Conservation (phyloP, 2,888 invertebrate species). For the Cecidostiba fungosa region DNA sequence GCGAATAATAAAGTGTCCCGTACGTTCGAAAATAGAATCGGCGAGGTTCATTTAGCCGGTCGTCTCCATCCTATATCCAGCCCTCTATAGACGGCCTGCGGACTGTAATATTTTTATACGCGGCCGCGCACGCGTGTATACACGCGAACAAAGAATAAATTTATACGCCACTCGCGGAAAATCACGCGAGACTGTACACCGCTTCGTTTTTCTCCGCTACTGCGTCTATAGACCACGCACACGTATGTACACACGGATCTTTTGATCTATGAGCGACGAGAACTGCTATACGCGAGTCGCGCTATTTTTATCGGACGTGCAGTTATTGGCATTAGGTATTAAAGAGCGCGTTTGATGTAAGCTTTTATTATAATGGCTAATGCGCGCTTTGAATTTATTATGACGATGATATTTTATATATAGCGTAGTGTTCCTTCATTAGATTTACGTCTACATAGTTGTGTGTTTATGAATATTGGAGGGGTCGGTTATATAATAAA, state of each 20-base stretch:
- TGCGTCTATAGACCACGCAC: background rate
- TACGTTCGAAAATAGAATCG: constrained; percentile 30
- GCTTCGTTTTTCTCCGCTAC: constrained; percentile 6
- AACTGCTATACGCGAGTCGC: background rate
- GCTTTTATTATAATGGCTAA: constrained; percentile 10
- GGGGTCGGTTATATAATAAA: background rate
- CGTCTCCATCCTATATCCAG: background rate
- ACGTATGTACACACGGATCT: too few relatives aligned
- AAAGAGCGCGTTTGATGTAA: background rate
- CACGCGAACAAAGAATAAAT: constrained; percentile 9
- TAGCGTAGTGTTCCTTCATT: too few relatives aligned
- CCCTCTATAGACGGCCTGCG: background rate
- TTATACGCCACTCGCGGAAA: constrained; percentile 10
- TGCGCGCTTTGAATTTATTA: background rate
- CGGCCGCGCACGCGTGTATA: background rate
- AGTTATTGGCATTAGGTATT: constrained; percentile 11
- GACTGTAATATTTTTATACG: constrained; percentile 29
- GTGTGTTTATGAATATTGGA: background rate
- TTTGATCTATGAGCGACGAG: constrained; percentile 10
- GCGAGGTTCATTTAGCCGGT: constrained; percentile 17
- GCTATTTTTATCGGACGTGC: background rate
- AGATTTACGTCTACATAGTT: background rate
- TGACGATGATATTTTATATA: background rate
- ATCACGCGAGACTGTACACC: constrained; percentile 12
- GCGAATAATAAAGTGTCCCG: constrained; percentile 41